Evolutionary conservation across 2,797 vertebrate genomes (phyloP), one percentile per base, ranked within the genome.

Genomic region (Chelmon rostratus): DNA sequence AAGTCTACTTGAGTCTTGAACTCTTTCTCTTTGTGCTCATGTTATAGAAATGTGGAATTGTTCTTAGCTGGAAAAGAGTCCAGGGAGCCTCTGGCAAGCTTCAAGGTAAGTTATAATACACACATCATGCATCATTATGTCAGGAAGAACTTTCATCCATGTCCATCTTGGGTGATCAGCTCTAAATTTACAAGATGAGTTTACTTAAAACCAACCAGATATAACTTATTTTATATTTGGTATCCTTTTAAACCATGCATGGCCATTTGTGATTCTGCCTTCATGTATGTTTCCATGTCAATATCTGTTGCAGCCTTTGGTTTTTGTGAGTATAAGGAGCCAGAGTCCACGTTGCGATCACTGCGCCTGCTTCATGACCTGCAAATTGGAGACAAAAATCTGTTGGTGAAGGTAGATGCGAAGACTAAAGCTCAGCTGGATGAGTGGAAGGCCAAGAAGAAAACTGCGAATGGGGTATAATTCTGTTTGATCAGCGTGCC

Each of bases 31-130:
- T 69, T 90, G 1, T 89, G 53, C 12, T 88, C 38, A 81, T 79
- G 90, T 68, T 93, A n/a, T 61, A 99, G 98, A 99, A 99, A 97
- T 99, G 98, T 92, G 98, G 98, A 81, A 97, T 99, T 92, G 98
- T 99, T 91, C 93, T 99, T 88, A 99, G 98, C 90, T 99, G 98
- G 98, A 99, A 99, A 90, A 96, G 98, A 94, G 98, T 99, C 42
- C 98, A 99, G 91, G 98, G 98, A 73, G 98, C 98, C 83, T 99
- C 98, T 91, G 98, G 98, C 90, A 99, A 99, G 93, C 97, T 99
- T 92, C 98, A 99, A 96, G 98, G 98, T 99, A 95, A 89, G 73
- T 74, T 19, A 42, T 50, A 19, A 54, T 35, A 10, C 25, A 57
- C 16, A 57, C 19, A 67, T 35, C 1, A 4, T 33, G 1, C 15